Evolutionary conservation across 2,797 vertebrate species (phyloP).

Genomic region (Argya squamiceps): DNA sequence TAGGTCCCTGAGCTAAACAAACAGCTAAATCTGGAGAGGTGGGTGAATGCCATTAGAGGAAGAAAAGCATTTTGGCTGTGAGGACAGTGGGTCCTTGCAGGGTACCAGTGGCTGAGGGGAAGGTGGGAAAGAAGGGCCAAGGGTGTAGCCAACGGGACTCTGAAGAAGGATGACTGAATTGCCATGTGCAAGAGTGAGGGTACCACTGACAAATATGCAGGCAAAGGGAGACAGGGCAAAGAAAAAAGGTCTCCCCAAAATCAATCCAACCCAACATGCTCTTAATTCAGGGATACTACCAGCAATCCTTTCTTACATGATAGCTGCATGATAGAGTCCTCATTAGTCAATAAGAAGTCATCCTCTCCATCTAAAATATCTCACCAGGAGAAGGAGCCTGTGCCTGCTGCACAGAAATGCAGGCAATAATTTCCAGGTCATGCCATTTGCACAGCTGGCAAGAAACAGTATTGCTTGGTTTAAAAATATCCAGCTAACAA

Average conservation of each 20-base stretch:
- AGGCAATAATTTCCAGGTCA: background rate
- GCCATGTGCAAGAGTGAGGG: background rate
- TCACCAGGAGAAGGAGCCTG: background rate
- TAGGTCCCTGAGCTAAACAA: conserved; percentile 17
- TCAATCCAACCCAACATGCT: background rate
- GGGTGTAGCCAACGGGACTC: background rate
- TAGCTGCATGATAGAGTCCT: background rate
- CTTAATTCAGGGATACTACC: conserved; percentile 41
- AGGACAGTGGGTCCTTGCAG: background rate
- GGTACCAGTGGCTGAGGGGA: background rate
- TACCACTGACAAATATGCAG: background rate
- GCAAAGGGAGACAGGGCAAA: background rate
- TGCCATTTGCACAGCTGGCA: background rate
- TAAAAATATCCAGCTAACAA: background rate
- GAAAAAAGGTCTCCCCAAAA: background rate
- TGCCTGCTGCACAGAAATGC: background rate
- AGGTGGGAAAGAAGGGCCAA: background rate
- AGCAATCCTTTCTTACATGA: background rate
- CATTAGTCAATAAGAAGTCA: background rate
- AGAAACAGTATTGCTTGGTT: background rate
- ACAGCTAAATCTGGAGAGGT: background rate
- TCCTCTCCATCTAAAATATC: background rate
- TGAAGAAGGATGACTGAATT: background rate
- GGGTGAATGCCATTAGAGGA: background rate
- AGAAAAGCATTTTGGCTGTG: background rate